Base-by-base conservation (phyloP, 2,888 invertebrate genomes). In the Epirrhoe alternata region DNA sequence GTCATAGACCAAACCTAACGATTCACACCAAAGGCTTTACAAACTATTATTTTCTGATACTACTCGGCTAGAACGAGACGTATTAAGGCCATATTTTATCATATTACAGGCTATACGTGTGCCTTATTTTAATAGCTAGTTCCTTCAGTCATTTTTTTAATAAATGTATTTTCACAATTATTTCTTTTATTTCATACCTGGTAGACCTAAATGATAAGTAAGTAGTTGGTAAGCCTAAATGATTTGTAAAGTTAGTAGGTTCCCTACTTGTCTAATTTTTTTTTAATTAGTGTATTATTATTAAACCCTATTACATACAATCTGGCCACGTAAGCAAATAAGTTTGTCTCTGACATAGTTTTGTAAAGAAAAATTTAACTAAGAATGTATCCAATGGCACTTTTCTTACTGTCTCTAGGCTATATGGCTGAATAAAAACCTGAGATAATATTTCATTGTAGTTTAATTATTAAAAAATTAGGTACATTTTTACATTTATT, bases 401-500 rank as follows among this genome's bases (percentile, higher is more conserved):
- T n/a, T n/a, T n/a, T n/a, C n/a, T n/a, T n/a, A n/a, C n/a, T n/a
- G n/a, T n/a, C 35, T 8, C 1, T 35, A 8, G 12, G 12, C 12
- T 16, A 71, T 74, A 68, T 64, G 12, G 12, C 12, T 16, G 70
- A 75, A 68, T 64, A 61, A 79, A 78, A 75, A 77, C 35, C 64
- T 49, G 61, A 70, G 61, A 68, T 75, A 5, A 77, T 82, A 87
- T 81, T 87, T 87, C 85, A 88, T 87, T 80, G 83, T 81, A 83
- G 79, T 88, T 86, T 88, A 88, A 85, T 87, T 86, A 83, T 83
- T 85, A 85, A 86, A 86, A 86, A 87, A 81, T 86, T 87, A 87
- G 86, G 84, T 89, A 89, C 87, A 88, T 88, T 88, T 90, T 84
- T 90, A 89, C 89, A 89, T 81, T 85, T 79, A 81, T 77, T 78